These are phyloP conservation scores for Harpalus rufipes DNA, from an alignment of 2,888 invertebrate species.

Conservation along the genomic window DNA sequence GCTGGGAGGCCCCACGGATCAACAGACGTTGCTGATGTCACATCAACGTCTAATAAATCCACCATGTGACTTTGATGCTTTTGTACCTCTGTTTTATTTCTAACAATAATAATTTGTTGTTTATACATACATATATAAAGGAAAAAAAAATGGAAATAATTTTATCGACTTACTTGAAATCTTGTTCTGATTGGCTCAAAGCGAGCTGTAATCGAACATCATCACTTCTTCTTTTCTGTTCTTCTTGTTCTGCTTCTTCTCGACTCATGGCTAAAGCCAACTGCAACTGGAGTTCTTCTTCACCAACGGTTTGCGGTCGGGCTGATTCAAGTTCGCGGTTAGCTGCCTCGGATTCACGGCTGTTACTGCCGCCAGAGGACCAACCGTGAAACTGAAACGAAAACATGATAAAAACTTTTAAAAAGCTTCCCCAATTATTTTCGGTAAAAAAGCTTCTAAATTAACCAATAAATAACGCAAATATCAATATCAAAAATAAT, in stretches of 20 bases:
- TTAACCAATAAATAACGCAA: too few relatives aligned
- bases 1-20: constrained; percentile 89
- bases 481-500: too few relatives aligned
- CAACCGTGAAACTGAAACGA: constrained; percentile 62
- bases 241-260: constrained; percentile 98
- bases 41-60: constrained; percentile 90
- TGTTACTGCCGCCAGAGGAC: constrained; percentile 68
- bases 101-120: background rate
- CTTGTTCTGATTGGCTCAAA: constrained; percentile 94
- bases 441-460: too few relatives aligned
- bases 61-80: constrained; percentile 79
- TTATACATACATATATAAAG: too few relatives aligned
- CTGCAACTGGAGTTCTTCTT: constrained; percentile 98
- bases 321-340: constrained; percentile 91
- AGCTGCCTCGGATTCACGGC: constrained; percentile 74
- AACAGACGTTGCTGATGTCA: constrained; percentile 82
- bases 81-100: background rate
- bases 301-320: constrained; percentile 97
- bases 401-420: background rate
- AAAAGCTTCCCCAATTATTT: too few relatives aligned
- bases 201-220: constrained; percentile 98
- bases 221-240: constrained; percentile 94
- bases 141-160: too few relatives aligned
- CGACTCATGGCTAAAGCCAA: constrained; percentile 98
- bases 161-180: constrained; percentile 85